Evolutionary conservation across 2,113 vertebrate genomes (phyloP), one percentile per base, ranked within the genome.

Genomic region (Brachyhypopomus occidentalis): DNA sequence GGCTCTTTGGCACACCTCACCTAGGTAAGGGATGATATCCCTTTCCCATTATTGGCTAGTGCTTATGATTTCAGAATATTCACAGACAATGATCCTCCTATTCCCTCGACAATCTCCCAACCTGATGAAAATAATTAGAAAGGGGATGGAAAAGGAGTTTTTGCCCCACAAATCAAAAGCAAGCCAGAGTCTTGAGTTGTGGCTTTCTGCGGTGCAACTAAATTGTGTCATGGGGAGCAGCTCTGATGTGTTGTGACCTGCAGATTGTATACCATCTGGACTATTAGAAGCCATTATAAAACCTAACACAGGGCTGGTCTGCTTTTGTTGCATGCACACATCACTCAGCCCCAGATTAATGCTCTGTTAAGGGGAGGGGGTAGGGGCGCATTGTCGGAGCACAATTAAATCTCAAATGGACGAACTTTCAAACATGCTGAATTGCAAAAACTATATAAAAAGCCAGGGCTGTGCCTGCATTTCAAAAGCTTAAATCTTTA

Each of bases 391-490:
- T 87, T 88, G 85, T 88, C 84, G 87, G 88, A 86, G 88, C 84
- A 90, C 86, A 91, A 88, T 90, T 82, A 90, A 91, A 89, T 90
- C 89, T 88, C 89, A 86, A 88, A 89, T 89, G 89, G 90, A 87
- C 86, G 71, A 67, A 91, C 91, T 83, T 88, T 90, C 85, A 90
- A 92, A 91, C 88, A 91, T 89, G 92, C 91, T 92, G 92, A 92
- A 89, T 77, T 83, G 89, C 83, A 89, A 89, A 75, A 85, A 87
- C 77, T 60, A 81, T 86, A 86, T 87, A 88, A 81, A 83, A 88
- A 83, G 72, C 79, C 83, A 86, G 72, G 84, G 85, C 89, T 66
- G 48, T 25, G 63, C 84, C 83, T 89, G 88, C 87, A 86, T 90
- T 89, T 89, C 88, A 88, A 90, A 92, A 56, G 71, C 19, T 56